phyloP scores from a whole-genome alignment of 2,797 vertebrate species.

The Microchirus variegatus region DNA sequence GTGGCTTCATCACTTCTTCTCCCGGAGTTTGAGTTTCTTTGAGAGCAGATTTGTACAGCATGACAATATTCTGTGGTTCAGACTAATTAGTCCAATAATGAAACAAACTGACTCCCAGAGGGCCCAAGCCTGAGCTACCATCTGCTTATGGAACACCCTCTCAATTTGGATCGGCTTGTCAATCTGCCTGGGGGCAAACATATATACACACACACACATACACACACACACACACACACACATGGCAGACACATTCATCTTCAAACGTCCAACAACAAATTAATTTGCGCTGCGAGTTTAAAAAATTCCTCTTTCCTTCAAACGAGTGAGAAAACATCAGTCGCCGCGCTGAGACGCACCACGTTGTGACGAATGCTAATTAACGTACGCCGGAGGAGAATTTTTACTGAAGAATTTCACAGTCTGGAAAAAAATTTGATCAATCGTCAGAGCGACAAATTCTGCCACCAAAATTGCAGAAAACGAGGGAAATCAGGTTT shows the following conservation, averaged over 20 bases:
- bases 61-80: slow-evolving; percentile 44
- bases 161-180: slow-evolving; percentile 36
- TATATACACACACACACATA: not conserved
- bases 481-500: no score
- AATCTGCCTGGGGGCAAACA: slow-evolving; percentile 22
- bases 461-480: no score
- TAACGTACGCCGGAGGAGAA: no score
- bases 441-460: no score
- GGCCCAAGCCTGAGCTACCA: slow-evolving; percentile 42
- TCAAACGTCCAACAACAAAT: not conserved
- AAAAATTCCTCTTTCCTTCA: no score
- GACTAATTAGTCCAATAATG: slow-evolving; percentile 49
- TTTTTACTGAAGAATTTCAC: no score
- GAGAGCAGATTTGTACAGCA: slow-evolving; percentile 34
- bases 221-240: slow-evolving; percentile 1
- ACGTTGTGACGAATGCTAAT: no score
- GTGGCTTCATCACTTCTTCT: slow-evolving; percentile 4
- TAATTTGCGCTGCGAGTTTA: no score
- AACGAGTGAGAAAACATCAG: no score
- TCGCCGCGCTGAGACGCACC: no score
- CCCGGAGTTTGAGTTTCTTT: slow-evolving; percentile 13
- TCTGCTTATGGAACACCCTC: slow-evolving; percentile 52
- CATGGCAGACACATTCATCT: slow-evolving; percentile 11
- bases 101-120: slow-evolving; percentile 45
- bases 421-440: no score